Base-by-base conservation (phyloP, 2,113 vertebrate species). In the Takifugu flavidus region DNA sequence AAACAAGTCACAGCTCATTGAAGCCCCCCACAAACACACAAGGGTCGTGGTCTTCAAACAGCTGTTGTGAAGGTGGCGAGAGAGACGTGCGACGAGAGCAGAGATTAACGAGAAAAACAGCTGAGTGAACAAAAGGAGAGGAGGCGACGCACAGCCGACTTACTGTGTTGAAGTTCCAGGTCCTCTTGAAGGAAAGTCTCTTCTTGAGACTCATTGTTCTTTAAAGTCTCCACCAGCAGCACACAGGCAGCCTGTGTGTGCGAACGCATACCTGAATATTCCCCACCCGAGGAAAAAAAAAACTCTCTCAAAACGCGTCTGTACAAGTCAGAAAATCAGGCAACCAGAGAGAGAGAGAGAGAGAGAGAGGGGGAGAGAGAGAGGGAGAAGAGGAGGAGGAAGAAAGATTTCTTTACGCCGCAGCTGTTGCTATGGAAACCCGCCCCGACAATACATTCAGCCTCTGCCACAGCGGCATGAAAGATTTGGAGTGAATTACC, bases 201-300 rank as follows among this genome's bases (percentile, higher is more conserved):
- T 86, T 91, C 80, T 87, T 90, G 65, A 91, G 82, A 86, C 81
- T 89, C 82, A 91, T 91, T 86, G 83, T 88, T 86, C 82, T 74
- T 82, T 64, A 59, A 67, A n/a, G n/a, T n/a, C 71, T 82, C 63
- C 71, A 72, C 67, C 62, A 72, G 75, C 67, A 69, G 77, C 78
- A 65, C 74, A 62, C 77, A 83, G 75, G 64, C 72, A 68, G 45
- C 65, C 56, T 79, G 62, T 65, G 70, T 75, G 69, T 64, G 76
- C 8, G 14, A 72, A 73, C 59, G 65, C 86, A 91, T 90, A 89
- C 86, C 88, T 91, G 89, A 89, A 77, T 57, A 85, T 76, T 87
- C 84, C 82, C 86, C 89, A 87, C 88, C 85, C 85, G 87, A 82
- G 81, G 15, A 82, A 88, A 82, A 82, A 47, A 82, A 20, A 20